Base-by-base conservation (phyloP, 2,113 vertebrate genomes). In the Seriola quinqueradiata region DNA sequence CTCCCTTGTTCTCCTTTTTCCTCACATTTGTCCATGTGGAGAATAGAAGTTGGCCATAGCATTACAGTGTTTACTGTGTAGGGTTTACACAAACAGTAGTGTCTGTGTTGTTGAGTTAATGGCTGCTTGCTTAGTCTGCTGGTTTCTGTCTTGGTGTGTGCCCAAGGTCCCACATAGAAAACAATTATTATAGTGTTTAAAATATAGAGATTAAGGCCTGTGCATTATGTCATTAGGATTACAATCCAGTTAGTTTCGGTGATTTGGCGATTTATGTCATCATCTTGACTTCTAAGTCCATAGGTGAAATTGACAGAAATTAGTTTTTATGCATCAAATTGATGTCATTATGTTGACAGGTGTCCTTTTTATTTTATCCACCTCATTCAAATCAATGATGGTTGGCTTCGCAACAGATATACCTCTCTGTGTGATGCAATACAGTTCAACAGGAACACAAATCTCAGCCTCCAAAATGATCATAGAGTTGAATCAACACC, bases 261-360 rank as follows among this genome's bases (percentile, higher is more conserved):
- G 9, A 63, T 84, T 58, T 50, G 16, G 38, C 48, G 34, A 50
- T 81, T 73, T 6, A 32, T 64, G 17, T 40, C 58, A n/a, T 9
- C 4, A 38, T 10, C 38, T 69, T 52, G 8, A 65, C 42, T 40
- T 60, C 44, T 64, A 57, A 63, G 66, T 28, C 2, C 28, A 28
- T 28, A 28, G 28, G 28, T 28, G 2, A 28, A 28, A 28, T 28
- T 28, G 28, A 28, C 28, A 28, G 28, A 28, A 28, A 55, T 57
- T 0, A 32, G 32, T 12, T 32, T 79, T 73, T 67, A 55, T 44
- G 32, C 8, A 2, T 25, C 23, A 14, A 23, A n/a, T 23, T 11
- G 10, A n/a, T 9, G 19, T 54, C 46, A 19, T 17, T 50, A 19
- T 21, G 5, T 52, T 52, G 19, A 21, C 19, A 52, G 6, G 14